A percentile compares a stretch with the other conserved stretches of the same genome.
Evolutionary conservation across 2,797 vertebrate genomes (phyloP).

Genomic region (Falco peregrinus): DNA sequence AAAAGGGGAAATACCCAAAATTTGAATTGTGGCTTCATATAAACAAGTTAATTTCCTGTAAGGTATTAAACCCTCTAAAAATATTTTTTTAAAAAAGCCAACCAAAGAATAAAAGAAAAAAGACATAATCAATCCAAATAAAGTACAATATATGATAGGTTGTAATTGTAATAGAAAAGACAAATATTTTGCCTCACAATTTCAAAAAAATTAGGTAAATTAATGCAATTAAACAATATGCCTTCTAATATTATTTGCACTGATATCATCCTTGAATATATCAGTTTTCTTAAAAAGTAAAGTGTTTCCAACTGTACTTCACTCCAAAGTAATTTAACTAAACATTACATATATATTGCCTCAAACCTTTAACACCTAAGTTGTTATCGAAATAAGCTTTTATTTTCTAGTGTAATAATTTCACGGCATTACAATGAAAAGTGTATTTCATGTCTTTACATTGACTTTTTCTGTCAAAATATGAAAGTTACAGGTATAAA

Average conservation of each 20-base stretch:
- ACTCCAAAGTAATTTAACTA: neutral
- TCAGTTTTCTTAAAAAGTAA: neutral
- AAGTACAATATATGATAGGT: neutral
- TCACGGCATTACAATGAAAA: neutral
- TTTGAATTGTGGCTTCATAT: neutral
- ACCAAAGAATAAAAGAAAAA: neutral
- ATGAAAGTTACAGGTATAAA: neutral
- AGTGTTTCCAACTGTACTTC: neutral
- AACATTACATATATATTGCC: neutral
- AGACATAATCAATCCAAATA: neutral
- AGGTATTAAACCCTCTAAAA: neutral
- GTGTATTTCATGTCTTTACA: neutral
- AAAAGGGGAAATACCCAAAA: neutral
- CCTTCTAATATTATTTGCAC: neutral
- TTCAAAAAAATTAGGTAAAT: neutral
- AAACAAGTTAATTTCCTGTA: neutral
- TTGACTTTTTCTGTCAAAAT: neutral
- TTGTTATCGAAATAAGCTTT: neutral
- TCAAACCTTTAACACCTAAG: neutral
- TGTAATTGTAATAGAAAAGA: neutral
- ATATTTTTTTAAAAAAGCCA: neutral
- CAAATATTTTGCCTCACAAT: neutral
- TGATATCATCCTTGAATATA: neutral
- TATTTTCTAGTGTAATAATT: neutral
- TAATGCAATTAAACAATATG: neutral